Evolutionary conservation across 2,888 invertebrate species (phyloP), one percentile per base, ranked within the genome.

Genomic region (Orchestes rusci): DNA sequence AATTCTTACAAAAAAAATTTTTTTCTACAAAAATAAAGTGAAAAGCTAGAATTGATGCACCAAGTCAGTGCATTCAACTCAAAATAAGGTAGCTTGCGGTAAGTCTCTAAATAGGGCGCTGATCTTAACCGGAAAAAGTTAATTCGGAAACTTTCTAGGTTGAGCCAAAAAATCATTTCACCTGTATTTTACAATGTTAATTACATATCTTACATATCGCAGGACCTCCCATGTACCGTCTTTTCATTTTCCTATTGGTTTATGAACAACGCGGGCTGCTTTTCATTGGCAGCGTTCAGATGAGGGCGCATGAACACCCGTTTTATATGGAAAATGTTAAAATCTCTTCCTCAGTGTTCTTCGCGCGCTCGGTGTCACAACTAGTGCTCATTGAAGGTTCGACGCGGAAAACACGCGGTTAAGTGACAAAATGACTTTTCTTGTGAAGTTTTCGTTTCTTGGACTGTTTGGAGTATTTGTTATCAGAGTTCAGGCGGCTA

Each of bases 201-300:
- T 66, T 67, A 67, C 65, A 66, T 62, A 63, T 67, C 65, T 67
- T 67, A 66, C 65, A 65, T 66, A 63, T 60, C 51, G 54, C 58
- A 56, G 66, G 53, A 57, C 67, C 66, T 64, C 67, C 67, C 68
- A 68, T 67, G 64, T 63, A 62, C 63, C 66, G 65, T 67, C 66
- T 67, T 68, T 67, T 65, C 62, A 62, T 63, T 62, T 62, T 64
- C 63, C 65, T 57, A 67, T 67, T 67, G 67, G 67, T 65, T 66
- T 66, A 61, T 63, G 62, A 27, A 34, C 61, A 58, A 58, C 59
- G 61, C 59, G 61, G 65, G 63, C 54, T 63, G 59, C 61, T 53
- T 59, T 57, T 60, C 59, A 67, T 67, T 67, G 67, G 67, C 58
- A 58, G 57, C 52, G 55, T 55, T 54, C 52, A 56, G 56, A 56